Base-by-base conservation (phyloP, 2,113 vertebrate species). In the Casuarius casuarius region DNA sequence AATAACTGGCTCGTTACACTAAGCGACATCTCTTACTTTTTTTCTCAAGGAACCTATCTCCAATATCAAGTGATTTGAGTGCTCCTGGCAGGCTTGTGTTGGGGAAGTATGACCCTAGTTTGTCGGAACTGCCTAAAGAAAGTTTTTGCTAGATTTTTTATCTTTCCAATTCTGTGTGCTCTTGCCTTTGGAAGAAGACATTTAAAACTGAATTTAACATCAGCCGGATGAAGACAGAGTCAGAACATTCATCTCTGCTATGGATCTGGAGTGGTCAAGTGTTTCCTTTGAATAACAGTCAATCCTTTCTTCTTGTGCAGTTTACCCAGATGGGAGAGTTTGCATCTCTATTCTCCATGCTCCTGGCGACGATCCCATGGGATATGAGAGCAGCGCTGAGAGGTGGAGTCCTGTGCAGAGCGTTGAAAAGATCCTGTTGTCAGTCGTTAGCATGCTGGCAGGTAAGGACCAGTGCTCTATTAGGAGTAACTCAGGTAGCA, bases 271-370 rank as follows among this genome's bases (percentile, higher is more conserved):
- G 67, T 48, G 11, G 46, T 81, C 46, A 65, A 20, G 9, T 38
- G 10, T 67, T 91, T 89, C 73, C 28, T 35, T 35, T 59, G 33
- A 71, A 26, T 93, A 87, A 83, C 65, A 42, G 8, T 38, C 62
- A 31, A 44, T 51, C 26, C 49, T 48, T 6, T 94, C 10, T 77
- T 93, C 42, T 58, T 88, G 59, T 75, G 29, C 97, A 99, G 99
- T 99, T 98, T 99, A 99, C 66, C 99, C 99, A 0, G 99, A 99
- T 1, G 99, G 99, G 2, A 98, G 99, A 84, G 99, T 99, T 12
- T 99, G 99, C 88, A 99, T 99, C 97, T 99, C 99, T 61, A 99
- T 99, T 96, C 99, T 99, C 2, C 99, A 99, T 0, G 99, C 99
- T 14, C 99, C 99, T 0, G 99, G 99, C 1, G 99, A 99, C 5